Evolutionary conservation across 2,113 vertebrate genomes (phyloP), one percentile per base, ranked within the genome.

Genomic region (Epinephelus lanceolatus): DNA sequence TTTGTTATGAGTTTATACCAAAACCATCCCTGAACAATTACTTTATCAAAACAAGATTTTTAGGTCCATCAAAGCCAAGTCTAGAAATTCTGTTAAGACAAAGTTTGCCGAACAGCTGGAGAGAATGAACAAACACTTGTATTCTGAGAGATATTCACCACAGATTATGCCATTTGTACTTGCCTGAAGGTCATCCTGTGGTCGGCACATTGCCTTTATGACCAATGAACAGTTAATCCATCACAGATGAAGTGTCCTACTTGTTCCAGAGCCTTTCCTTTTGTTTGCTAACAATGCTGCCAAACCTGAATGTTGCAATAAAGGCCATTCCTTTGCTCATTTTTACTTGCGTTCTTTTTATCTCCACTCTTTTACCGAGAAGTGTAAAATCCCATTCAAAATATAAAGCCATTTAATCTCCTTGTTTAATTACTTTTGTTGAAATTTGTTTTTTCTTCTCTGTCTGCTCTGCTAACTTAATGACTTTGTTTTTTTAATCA

Each of bases 81-180:
- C 5, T 5, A 49, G 37, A 59, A 52, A 73, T 33, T 74, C 30
- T 78, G 37, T 65, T 52, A 33, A 71, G 66, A 74, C 23, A 33
- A 52, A 56, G 33, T 56, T 86, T 53, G 62, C 71, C 51, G 15
- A 69, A 81, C 87, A 88, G 85, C 84, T 88, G 84, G 75, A 40
- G 66, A 85, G 68, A 86, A 90, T 87, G 80, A 91, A 56, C 75
- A 84, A 90, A 86, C 87, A 89, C 81, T 92, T 86, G 85, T 82
- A 89, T 84, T 88, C 49, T 49, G 78, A 90, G 83, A 87, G 85
- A 37, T 37, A 8, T 86, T 80, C 71, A 63, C 6, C 30, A 82
- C 79, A 85, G 76, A 91, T 91, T 86, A 87, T 76, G 72, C 78
- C 88, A 92, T 84, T 84, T 76, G 78, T 85, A 53, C 56, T 74